Percentiles rank a stretch among this genome's conserved stretches.
phyloP scores from a whole-genome alignment of 2,113 vertebrate genomes.

The Halcyon senegalensis region DNA sequence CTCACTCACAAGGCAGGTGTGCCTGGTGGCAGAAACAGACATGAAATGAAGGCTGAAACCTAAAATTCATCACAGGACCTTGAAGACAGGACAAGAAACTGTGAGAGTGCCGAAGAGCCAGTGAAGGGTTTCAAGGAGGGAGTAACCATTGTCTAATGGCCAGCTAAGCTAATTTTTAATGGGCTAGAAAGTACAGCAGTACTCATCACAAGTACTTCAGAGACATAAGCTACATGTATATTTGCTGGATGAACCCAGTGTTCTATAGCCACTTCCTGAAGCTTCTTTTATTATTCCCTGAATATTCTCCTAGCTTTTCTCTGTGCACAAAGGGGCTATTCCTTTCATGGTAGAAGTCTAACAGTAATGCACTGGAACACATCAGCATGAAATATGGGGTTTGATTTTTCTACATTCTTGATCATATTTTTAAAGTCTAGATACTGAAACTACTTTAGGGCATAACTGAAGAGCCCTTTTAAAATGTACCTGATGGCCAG shows the following conservation, averaged over 20 bases:
- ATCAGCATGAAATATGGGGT: constrained; percentile 22
- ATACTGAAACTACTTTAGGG: constrained; percentile 53
- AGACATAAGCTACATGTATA: not conserved
- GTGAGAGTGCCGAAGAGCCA: not conserved
- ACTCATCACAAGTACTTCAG: not conserved
- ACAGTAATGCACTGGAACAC: constrained; percentile 39
- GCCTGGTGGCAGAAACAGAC: not conserved
- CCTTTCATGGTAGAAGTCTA: constrained; percentile 31
- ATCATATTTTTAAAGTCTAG: constrained; percentile 60
- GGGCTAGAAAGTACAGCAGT: not conserved
- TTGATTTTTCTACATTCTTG: constrained; percentile 64
- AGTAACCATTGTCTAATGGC: not conserved
- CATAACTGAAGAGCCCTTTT: constrained; percentile 37
- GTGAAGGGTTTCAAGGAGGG: not conserved
- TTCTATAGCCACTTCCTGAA: not conserved
- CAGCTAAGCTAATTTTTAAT: constrained; percentile 22
- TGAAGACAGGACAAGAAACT: not conserved
- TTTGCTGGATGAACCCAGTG: not conserved
- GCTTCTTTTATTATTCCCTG: constrained; percentile 38
- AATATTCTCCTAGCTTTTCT: not conserved
- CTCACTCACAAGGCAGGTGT: not conserved
- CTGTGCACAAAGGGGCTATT: constrained; percentile 11
- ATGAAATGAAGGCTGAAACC: not conserved
- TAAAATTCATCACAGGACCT: not conserved
- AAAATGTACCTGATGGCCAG: constrained; percentile 21